Base-by-base conservation (phyloP, 2,113 vertebrate genomes). In the Sinocyclocheilus anophthalmus region DNA sequence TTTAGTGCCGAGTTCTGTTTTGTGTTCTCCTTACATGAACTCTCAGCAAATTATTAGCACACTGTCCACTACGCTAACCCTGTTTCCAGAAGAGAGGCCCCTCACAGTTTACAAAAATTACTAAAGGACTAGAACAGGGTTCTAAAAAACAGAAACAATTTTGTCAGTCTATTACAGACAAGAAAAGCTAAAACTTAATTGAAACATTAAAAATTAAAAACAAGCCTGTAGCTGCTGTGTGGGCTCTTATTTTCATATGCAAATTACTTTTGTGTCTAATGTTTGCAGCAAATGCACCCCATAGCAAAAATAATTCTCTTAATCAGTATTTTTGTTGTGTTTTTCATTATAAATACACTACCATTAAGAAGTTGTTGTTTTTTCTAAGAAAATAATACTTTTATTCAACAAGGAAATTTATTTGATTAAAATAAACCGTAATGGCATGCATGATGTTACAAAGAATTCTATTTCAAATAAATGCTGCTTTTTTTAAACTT, bases 1-100 rank as follows among this genome's bases (percentile, higher is more conserved):
- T 48, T 26, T 20, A 26, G 30, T 0, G 59, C 78, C 59, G 45
- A 26, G 39, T 30, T 81, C 37, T 65, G 78, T 26, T 81, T 24
- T 81, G n/a, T 48, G 37, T 63, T 81, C 79, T 63, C 61, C 61
- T 48, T 81, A 67, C 24, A 30, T 70, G 42, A 53, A 69, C 80
- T 81, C 9, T 48, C 18, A 6, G 18, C 18, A 61, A 22, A 61
- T 22, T 61, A n/a, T 61, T 61, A 61, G 57, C 57, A 59, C 20
- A 57, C 30, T 39, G 48, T 20, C 11, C 20, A 37, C 76, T 80
- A 63, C 24, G 57, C 57, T 20, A 79, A 42, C 12, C 3, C 12
- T 24, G 33, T 42, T 42, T 80, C 20, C 1, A 80, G 20, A 42
- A 63, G 22, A 63, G 12, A 42, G 55, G 57, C 33, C n/a, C 3